Conservation (phyloP, 2,797 vertebrate species). For the Eidolon dupreanum region DNA sequence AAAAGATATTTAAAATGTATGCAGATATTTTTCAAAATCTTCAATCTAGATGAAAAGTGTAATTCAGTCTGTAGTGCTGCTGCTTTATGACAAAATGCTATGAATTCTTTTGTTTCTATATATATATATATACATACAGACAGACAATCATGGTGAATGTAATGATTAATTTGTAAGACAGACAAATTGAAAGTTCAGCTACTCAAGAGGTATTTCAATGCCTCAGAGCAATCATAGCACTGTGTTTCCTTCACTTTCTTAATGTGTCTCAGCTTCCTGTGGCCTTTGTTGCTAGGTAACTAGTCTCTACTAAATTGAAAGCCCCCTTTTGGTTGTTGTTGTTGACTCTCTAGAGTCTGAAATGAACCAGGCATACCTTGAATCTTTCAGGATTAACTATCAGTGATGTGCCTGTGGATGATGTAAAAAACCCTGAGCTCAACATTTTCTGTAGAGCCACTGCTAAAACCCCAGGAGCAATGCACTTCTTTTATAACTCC, state of each 20-base stretch:
- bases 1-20: conserved; percentile 58
- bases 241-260: conserved; percentile 62
- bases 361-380: conserved; percentile 32
- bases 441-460: neutral
- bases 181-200: conserved; percentile 44
- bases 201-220: conserved; percentile 67
- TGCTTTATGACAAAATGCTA: conserved; percentile 48
- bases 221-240: conserved; percentile 61
- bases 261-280: conserved; percentile 72
- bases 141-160: conserved; percentile 26
- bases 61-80: conserved; percentile 22
- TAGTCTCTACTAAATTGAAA: conserved; percentile 56
- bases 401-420: neutral
- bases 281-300: conserved; percentile 83
- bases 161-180: conserved; percentile 74
- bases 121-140: neutral
- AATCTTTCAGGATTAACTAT: conserved; percentile 1
- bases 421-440: neutral
- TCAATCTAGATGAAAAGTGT: conserved; percentile 34
- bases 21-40: conserved; percentile 46
- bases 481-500: neutral
- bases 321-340: conserved; percentile 41
- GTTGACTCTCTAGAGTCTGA: conserved; percentile 21
- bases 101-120: conserved; percentile 25
- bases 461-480: neutral